Base-by-base conservation (phyloP, 2,888 invertebrate genomes). In the Macrosoma leucophasiata region DNA sequence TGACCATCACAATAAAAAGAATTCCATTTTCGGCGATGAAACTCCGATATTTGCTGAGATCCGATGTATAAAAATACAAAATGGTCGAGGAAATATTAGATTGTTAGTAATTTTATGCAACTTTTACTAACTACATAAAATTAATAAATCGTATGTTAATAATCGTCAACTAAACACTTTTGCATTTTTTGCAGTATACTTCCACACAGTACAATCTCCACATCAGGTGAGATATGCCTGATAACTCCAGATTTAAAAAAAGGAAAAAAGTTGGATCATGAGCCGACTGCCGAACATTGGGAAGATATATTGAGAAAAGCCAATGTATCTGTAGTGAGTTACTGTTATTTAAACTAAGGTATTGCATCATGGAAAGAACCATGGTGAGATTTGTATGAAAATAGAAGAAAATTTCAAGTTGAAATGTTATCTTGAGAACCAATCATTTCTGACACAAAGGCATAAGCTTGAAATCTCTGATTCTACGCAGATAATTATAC, bases 241-340 rank as follows among this genome's bases (percentile, higher is more conserved):
- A 89, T 96, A 58, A 93, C 94, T 17, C 87, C 90, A 4, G 95
- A 96, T 62, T 65, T 93, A 23, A 87, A 91, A 55, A 90, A 88
- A 50, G 91, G 91, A 3, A 84, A 85, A 13, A 89, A 88, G 52
- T 77, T 85, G 36, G 93, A 94, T 47, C 90, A 90, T 64, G 93
- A 94, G 47, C 87, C 90, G 13, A 92, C 94, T 2, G 70, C 90
- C 32, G 88, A 90, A 22, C 88, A 91, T 56, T 94, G 91, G 76
- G 88, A 91, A 64, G 89, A 92, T 32, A 48, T 92, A 9, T 67
- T 95, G 3, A 73, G 73, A 2, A 75, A 87, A 39, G 86, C 89
- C 34, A 88, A 87, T 11, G 79, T 93, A 0, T 85, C 78, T 8
- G 75, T 77, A 27, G 85, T 91, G 50, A 71, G 76, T 54, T n/a